A percentile compares a stretch with the other conserved stretches of the same genome.
Conservation (phyloP, 2,797 vertebrate species). For the Lepilemur ruficaudatus region DNA sequence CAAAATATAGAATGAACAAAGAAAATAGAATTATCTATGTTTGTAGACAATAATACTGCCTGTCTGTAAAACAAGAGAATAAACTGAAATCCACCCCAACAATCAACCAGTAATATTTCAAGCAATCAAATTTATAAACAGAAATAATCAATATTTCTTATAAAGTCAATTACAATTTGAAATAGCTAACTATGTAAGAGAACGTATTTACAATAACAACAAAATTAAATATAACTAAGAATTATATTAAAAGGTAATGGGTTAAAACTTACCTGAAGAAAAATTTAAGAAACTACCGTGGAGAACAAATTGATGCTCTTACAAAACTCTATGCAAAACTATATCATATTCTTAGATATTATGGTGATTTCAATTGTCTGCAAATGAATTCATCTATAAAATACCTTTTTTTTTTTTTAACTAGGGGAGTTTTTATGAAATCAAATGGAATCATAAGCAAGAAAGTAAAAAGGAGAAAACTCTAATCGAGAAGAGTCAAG, state of each 20-base stretch:
- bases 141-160: background rate
- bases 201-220: background rate
- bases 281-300: background rate
- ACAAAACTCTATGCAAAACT: background rate
- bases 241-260: background rate
- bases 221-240: background rate
- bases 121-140: background rate
- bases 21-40: background rate
- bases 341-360: background rate
- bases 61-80: background rate
- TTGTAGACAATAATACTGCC: background rate
- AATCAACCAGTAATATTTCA: background rate
- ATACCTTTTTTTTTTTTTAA: background rate
- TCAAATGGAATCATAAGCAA: background rate
- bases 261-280: background rate
- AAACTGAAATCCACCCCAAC: background rate
- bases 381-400: background rate
- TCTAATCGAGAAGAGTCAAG: background rate
- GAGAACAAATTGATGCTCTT: background rate
- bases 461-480: background rate
- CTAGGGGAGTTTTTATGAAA: background rate
- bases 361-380: background rate
- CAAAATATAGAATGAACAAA: background rate
- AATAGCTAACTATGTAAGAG: background rate
- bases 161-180: background rate